Conservation (phyloP, 37 sponge, comb jelly and placozoan genomes). For the Bolinopsis microptera region DNA sequence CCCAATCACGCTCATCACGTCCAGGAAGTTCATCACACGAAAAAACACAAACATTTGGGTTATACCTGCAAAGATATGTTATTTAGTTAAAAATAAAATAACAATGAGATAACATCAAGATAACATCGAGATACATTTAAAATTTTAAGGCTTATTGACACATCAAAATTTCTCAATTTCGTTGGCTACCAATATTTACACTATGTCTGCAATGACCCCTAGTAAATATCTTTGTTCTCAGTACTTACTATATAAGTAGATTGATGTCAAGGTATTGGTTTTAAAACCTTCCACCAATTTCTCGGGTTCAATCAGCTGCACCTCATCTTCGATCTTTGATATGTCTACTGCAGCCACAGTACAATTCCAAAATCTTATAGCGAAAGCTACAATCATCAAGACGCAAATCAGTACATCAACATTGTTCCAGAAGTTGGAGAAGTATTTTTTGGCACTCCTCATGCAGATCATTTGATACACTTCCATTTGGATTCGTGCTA, state of each 20-base stretch:
- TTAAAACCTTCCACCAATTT: not conserved
- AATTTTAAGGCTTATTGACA: too few species aligned
- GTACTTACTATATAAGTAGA: constrained; percentile 35
- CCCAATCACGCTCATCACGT: not conserved
- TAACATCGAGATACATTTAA: too few species aligned
- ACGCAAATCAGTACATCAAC: constrained; percentile 26
- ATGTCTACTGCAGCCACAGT: not conserved
- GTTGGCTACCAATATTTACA: too few species aligned
- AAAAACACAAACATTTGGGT: constrained; percentile 31
- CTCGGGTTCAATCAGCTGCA: too few species aligned
- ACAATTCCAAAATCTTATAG: not conserved
- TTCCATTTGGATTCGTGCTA: not conserved
- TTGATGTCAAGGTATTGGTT: not conserved
- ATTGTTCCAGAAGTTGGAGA: constrained; percentile 39
- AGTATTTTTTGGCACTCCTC: not conserved
- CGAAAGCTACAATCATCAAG: not conserved
- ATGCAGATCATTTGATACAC: not conserved
- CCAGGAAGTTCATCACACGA: constrained; percentile 60
- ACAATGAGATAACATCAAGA: too few species aligned
- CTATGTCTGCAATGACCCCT: too few species aligned
- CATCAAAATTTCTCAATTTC: too few species aligned
- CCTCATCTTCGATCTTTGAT: not conserved
- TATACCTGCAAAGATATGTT: not conserved
- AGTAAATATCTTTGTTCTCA: too few species aligned
- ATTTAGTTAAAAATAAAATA: too few species aligned